Base-by-base conservation (phyloP, 2,888 invertebrate species). In the Xestia sexstrigata region DNA sequence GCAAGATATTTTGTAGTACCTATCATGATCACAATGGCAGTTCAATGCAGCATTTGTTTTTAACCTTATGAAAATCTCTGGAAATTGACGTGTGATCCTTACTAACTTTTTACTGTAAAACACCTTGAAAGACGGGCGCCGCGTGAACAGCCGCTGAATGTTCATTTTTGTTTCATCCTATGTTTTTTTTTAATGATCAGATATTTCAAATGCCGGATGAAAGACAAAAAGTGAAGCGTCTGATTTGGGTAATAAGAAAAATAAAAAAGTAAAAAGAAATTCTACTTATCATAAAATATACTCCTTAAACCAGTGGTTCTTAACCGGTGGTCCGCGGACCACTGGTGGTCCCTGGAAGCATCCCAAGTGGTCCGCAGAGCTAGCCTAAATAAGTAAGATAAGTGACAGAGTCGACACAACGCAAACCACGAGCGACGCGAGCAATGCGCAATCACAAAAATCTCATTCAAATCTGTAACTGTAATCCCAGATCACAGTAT, bases 281-380 rank as follows among this genome's bases (percentile, higher is more conserved):
- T 47, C 20, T 67, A 58, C 4, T n/a, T 55, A 58, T n/a, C n/a
- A n/a, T n/a, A 4, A 35, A 23, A 45, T 71, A n/a, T 70, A 69
- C 23, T 77, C 13, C 70, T 7, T 69, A 49, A 15, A 58, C 39
- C 58, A 49, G n/a, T n/a, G n/a, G n/a, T n/a, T n/a, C n/a, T n/a
- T n/a, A n/a, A n/a, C n/a, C n/a, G n/a, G n/a, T n/a, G n/a, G n/a
- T n/a, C n/a, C n/a, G n/a, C n/a, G n/a, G n/a, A n/a, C n/a, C n/a
- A n/a, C n/a, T n/a, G n/a, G n/a, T n/a, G n/a, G n/a, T n/a, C n/a
- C n/a, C n/a, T n/a, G n/a, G n/a, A n/a, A n/a, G n/a, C n/a, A n/a
- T n/a, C n/a, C n/a, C n/a, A n/a, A n/a, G n/a, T n/a, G n/a, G n/a
- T n/a, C n/a, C n/a, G n/a, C n/a, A n/a, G n/a, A n/a, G n/a, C n/a